Evolutionary conservation across 2,888 invertebrate genomes (phyloP).

Genomic region (Pseudanteris insignis): DNA sequence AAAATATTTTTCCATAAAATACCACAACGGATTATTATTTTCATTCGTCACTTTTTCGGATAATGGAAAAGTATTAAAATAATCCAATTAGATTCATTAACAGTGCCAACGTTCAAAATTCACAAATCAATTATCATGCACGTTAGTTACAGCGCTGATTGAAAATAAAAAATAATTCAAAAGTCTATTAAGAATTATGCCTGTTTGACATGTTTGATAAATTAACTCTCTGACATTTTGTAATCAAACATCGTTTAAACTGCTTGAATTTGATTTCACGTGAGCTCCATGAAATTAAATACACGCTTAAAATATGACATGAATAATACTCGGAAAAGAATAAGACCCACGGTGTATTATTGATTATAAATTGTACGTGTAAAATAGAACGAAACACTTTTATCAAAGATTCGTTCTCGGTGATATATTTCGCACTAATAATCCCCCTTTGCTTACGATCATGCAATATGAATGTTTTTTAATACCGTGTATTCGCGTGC

Average conservation of each 20-base stretch:
- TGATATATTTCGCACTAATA: slow-evolving; percentile 25
- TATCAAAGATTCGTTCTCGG: slow-evolving; percentile 36
- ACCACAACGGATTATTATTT: too few relatives aligned
- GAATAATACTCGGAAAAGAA: slow-evolving; percentile 8
- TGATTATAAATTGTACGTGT: slow-evolving; percentile 30
- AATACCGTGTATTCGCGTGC: slow-evolving; percentile 35
- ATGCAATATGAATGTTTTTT: slow-evolving; percentile 34
- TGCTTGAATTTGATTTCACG: slow-evolving; percentile 13
- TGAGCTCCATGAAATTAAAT: slow-evolving; percentile 11
- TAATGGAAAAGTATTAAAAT: too few relatives aligned
- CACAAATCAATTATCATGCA: too few relatives aligned
- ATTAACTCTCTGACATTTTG: too few relatives aligned
- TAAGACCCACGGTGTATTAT: slow-evolving; percentile 6
- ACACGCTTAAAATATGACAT: slow-evolving; percentile 26
- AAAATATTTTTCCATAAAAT: too few relatives aligned
- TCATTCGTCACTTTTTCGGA: too few relatives aligned
- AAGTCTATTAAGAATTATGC: too few relatives aligned
- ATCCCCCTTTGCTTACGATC: slow-evolving; percentile 19
- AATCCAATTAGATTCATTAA: too few relatives aligned
- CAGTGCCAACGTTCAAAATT: too few relatives aligned
- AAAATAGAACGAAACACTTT: slow-evolving; percentile 31
- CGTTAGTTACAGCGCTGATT: too few relatives aligned
- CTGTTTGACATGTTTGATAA: too few relatives aligned
- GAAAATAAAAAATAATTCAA: too few relatives aligned
- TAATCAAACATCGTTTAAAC: slow-evolving; percentile 15